A percentile compares a stretch with the other conserved stretches of the same genome.
Evolutionary conservation across 2,113 vertebrate genomes (phyloP).

Genomic region (Pseudopodoces humilis): DNA sequence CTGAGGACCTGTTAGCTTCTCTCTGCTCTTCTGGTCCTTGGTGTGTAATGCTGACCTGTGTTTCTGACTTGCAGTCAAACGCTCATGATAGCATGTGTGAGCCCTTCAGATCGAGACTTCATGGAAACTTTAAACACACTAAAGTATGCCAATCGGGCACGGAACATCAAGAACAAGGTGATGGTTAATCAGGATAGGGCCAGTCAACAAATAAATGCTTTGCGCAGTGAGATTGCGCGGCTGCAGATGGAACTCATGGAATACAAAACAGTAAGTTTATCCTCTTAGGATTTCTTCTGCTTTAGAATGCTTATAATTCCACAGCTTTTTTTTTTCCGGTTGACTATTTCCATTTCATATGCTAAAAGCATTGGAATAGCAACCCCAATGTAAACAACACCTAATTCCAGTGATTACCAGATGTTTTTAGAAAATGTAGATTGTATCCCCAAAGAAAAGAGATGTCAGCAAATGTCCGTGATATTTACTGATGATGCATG

Average conservation of each 20-base stretch:
- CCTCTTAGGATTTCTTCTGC: not conserved
- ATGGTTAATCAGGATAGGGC: slow-evolving; percentile 95
- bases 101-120: slow-evolving; percentile 96
- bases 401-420: not conserved
- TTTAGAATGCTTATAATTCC: not conserved
- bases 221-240: slow-evolving; percentile 91
- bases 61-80: slow-evolving; percentile 86
- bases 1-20: not conserved
- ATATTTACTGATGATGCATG: not conserved
- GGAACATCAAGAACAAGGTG: slow-evolving; percentile 99
- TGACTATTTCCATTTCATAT: not conserved
- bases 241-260: slow-evolving; percentile 99
- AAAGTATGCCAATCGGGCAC: slow-evolving; percentile 94
- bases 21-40: not conserved
- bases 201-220: slow-evolving; percentile 93
- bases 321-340: not conserved
- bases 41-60: not conserved
- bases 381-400: not conserved
- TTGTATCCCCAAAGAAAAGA: not conserved
- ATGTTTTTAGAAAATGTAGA: not conserved
- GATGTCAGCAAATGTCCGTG: not conserved
- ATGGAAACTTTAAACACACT: slow-evolving; percentile 97
- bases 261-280: slow-evolving; percentile 88
- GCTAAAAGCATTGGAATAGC: not conserved
- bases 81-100: slow-evolving; percentile 96